Base-by-base conservation (phyloP, 2,113 vertebrate genomes). In the Lamprotornis superbus region DNA sequence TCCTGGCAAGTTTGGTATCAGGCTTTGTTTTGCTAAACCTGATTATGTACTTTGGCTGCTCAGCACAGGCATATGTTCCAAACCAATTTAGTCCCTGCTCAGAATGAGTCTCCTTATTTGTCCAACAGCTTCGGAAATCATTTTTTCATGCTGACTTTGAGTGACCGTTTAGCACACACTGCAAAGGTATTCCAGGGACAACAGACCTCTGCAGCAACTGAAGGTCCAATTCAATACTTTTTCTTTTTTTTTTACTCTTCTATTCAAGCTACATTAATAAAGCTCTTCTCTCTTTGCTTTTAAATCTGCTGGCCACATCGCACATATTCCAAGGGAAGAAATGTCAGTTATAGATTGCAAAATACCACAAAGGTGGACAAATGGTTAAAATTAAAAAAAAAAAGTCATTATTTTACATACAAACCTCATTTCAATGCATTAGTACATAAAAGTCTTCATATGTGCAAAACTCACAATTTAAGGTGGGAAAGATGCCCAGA, bases 21-120 rank as follows among this genome's bases (percentile, higher is more conserved):
- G 94, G 93, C 91, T 97, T 98, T 96, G 87, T 98, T 97, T 97
- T 97, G 96, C 95, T 97, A 94, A 94, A 94, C 86, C 94, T 97
- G 95, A 96, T 97, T 97, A 97, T 96, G 95, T 96, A 94, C 94
- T 98, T 97, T 98, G 97, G 97, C 98, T 95, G 90, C 70, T 91
- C 86, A 92, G 92, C 37, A 15, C 95, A 94, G 97, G 97, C 94
- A 85, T 95, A 96, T 78, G 91, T 97, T 97, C 95, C 97, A 95
- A 90, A 87, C 91, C 97, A 96, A 94, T 93, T 98, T 93, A 90
- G 92, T 94, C 95, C 50, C 50, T 94, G 85, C 90, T 96, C 86
- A 91, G 84, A 96, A 92, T n/a, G 76, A 95, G 94, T 96, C 75
- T 97, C 95, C 96, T 97, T 97, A 97, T 98, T 98, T 98, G 96